phyloP scores from a whole-genome alignment of 2,113 vertebrate genomes.

The Gobiocypris rarus region DNA sequence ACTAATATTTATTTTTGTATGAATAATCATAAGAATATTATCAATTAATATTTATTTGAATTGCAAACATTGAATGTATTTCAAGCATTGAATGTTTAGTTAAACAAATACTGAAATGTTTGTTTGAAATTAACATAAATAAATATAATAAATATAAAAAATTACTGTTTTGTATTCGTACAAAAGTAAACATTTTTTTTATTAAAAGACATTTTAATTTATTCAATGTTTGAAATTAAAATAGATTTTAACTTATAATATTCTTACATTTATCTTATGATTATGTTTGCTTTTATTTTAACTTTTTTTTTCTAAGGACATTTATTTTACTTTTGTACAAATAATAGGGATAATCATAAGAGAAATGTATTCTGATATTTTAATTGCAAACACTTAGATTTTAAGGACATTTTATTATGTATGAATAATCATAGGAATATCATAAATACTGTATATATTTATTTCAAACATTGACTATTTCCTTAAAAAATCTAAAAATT shows the following conservation, averaged over 20 bases:
- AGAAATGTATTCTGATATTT: not conserved
- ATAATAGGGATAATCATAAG: not conserved
- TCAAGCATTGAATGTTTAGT: too few relatives aligned
- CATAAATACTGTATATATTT: too few relatives aligned
- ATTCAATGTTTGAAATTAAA: not conserved
- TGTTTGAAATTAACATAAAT: not conserved
- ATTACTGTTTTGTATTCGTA: not conserved
- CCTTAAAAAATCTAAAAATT: too few relatives aligned
- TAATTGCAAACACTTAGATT: not conserved
- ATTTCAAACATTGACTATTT: not conserved
- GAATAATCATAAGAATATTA: not conserved
- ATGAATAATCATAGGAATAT: not conserved
- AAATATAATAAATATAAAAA: too few relatives aligned
- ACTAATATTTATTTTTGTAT: too few relatives aligned
- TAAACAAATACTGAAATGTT: too few relatives aligned
- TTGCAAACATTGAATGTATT: too few relatives aligned
- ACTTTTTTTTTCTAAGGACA: not conserved
- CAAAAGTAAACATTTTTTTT: too few relatives aligned
- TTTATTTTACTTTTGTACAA: not conserved
- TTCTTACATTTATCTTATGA: not conserved
- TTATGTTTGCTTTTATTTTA: not conserved
- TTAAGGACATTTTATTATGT: not conserved
- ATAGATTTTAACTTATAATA: not conserved
- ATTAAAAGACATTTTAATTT: not conserved
- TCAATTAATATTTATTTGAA: not conserved